These are phyloP conservation scores for Saguinus oedipus DNA, from an alignment of 2,797 vertebrate genomes.

Conservation along the genomic window DNA sequence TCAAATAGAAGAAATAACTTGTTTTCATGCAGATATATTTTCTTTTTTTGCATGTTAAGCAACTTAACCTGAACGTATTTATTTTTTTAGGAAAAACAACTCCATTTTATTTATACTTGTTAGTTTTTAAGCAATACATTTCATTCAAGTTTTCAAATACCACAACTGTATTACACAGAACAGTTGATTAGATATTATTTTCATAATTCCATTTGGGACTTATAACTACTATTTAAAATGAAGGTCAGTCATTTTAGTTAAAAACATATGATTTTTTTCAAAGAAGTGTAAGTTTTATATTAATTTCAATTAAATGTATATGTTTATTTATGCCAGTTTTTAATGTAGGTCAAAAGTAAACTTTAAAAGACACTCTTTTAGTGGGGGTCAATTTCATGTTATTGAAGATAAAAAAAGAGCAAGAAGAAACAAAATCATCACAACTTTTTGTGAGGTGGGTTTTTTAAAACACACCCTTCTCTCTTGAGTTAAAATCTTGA, in stretches of 20 bases:
- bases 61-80: neutral
- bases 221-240: conserved; percentile 28
- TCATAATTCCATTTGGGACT: neutral
- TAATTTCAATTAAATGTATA: neutral
- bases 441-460: neutral
- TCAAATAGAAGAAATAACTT: neutral
- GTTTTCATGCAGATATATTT: neutral
- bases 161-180: neutral
- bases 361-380: neutral
- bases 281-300: conserved; percentile 5
- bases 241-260: neutral
- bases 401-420: conserved; percentile 22
- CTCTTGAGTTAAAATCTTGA: conserved; percentile 16
- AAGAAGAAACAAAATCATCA: neutral
- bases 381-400: neutral
- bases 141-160: conserved; percentile 9
- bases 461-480: conserved; percentile 21
- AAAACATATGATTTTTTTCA: neutral
- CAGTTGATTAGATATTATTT: neutral
- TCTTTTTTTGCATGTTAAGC: neutral
- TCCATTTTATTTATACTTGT: neutral
- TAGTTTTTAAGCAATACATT: neutral
- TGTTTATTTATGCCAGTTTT: neutral
- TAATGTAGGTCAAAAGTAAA: neutral
- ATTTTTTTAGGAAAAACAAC: neutral